Percentiles rank a stretch among this genome's conserved stretches.
phyloP scores from a whole-genome alignment of 2,113 vertebrate species.

The Myanophis thanlyinensis region DNA sequence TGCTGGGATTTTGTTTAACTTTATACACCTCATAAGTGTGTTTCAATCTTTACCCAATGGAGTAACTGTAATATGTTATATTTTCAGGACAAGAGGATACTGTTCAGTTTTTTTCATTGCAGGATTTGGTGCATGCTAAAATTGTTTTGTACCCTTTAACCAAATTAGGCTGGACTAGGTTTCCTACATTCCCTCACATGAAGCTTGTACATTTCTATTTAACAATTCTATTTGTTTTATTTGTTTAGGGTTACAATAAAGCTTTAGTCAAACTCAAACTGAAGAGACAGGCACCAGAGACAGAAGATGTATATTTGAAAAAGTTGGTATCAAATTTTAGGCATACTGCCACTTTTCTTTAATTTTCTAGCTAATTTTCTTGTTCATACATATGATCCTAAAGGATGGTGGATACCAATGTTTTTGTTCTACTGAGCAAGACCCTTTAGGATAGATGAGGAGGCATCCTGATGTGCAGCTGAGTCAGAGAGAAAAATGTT shows the following conservation, averaged over 20 bases:
- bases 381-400: background rate
- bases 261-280: conserved; percentile 62
- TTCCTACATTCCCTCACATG: background rate
- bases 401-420: background rate
- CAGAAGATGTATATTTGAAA: background rate
- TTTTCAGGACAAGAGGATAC: background rate
- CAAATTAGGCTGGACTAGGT: background rate
- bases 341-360: background rate
- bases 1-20: background rate
- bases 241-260: conserved; percentile 57
- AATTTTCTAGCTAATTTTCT: background rate
- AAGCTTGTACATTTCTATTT: background rate
- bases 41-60: background rate
- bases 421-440: background rate
- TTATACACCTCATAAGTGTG: background rate
- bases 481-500: background rate
- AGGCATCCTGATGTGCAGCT: background rate
- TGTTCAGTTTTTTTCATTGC: background rate
- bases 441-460: background rate
- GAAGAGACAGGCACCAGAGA: conserved; percentile 53
- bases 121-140: background rate
- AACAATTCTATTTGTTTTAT: conserved; percentile 17
- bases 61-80: background rate
- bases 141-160: background rate
- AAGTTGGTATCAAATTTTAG: conserved; percentile 25